Base-by-base conservation (phyloP, 2,888 invertebrate genomes). In the Orthosia gothica region DNA sequence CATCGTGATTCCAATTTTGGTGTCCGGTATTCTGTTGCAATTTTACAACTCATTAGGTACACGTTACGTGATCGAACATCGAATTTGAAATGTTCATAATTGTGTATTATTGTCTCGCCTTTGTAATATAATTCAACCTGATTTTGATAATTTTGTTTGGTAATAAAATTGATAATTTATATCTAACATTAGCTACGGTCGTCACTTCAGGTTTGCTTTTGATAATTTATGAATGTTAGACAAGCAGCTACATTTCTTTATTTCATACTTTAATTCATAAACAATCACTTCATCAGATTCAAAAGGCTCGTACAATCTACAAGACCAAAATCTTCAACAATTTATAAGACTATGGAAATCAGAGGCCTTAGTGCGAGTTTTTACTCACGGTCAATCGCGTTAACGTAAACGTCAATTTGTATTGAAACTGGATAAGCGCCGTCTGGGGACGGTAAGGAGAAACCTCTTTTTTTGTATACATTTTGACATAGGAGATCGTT, bases 31-130 rank as follows among this genome's bases (percentile, higher is more conserved):
- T 26, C 49, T 49, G 71, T 69, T 71, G 70, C 61, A 87, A 81
- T 79, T 80, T 87, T 80, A 80, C 85, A 84, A 76, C 76, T 85
- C 85, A 87, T 84, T 85, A 79, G 70, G 40, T 75, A 58, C 83
- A 63, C 62, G 69, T 71, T 84, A 59, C 45, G 65, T 75, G 68
- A 75, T 84, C 84, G 80, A 84, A 82, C 71, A 84, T 40, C 47
- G 23, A 82, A 69, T 72, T 75, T 64, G 70, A 80, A 84, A 71
- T 84, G 75, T 75, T 69, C 65, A 62, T 80, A 68, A 80, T 69
- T 66, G 50, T 65, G 47, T 70, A 79, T 40, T 54, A 55, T 16
- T 74, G 61, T 59, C 40, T 64, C 23, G 15, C n/a, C 26, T 59
- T 69, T 69, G 59, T 55, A 59, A 32, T 50, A n/a, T 11, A 13